Evolutionary conservation across 2,113 vertebrate genomes (phyloP), one percentile per base, ranked within the genome.

Genomic region (Tichodroma muraria): DNA sequence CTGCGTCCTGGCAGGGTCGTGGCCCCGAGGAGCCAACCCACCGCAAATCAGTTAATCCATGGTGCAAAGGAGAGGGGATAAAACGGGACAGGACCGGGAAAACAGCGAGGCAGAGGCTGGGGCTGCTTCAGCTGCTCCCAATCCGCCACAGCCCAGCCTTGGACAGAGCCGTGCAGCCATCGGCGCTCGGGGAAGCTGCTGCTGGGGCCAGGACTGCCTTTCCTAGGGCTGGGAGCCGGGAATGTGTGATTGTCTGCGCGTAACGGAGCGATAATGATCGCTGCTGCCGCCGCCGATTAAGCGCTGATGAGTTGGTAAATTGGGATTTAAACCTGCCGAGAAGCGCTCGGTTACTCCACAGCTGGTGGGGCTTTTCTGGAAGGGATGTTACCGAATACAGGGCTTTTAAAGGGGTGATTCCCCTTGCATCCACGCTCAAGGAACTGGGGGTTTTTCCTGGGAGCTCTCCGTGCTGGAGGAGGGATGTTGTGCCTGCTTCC

Each of bases 31-130:
- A 84, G 23, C 66, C 31, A 30, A 13, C 21, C 27, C 59, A 9
- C 3, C 35, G 56, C 30, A 12, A 45, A 25, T 2, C 1, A 5
- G 1, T 16, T 12, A 15, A 60, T 11, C 54, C 77, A 2, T 0
- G 10, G 4, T 4, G 42, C 6, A 5, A 15, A 38, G 54, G 54
- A 65, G 40, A 44, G 23, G 22, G 28, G 19, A 4, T 3, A 13
- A 64, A 72, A 19, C 2, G 12, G 56, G 79, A 22, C 6, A 66
- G 64, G n/a, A 17, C 6, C 45, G 69, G 73, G 23, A 37, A 40
- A 37, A 28, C 2, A 71, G 71, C 0, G 8, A 35, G 52, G 50
- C 17, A 49, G 56, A 33, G 45, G 17, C 47, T 17, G 79, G 9
- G 38, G 37, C 54, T 12, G 15, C 47, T 65, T 12, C 9, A 3